A percentile compares a stretch with the other conserved stretches of the same genome.
These are phyloP conservation scores for Hylyphantes graminicola DNA, from an alignment of 1,140 invertebrate genomes.

Conservation along the genomic window DNA sequence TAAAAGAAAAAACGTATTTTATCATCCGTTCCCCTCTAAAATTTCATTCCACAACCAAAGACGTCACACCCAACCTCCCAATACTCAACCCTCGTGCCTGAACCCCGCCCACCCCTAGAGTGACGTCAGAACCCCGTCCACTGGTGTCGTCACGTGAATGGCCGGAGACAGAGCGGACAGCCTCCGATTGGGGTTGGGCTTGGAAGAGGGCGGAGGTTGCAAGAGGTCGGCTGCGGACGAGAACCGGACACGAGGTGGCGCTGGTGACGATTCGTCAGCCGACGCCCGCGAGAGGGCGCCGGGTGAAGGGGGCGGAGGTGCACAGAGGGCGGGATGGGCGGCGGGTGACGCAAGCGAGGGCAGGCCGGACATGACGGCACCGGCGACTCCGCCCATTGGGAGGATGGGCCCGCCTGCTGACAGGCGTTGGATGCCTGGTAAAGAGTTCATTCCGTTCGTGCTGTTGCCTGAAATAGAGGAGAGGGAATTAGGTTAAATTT, in stretches of 20 bases:
- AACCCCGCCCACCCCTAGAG: slow-evolving; percentile 2
- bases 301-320: slow-evolving; percentile 1
- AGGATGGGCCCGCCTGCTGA: background rate
- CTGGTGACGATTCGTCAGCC: background rate
- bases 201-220: slow-evolving; percentile 31
- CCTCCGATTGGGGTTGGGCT: slow-evolving; percentile 38
- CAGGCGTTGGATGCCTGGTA: slow-evolving; percentile 28
- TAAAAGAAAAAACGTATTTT: no score
- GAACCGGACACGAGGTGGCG: slow-evolving; percentile 34
- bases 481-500: no score
- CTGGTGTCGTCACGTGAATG: slow-evolving; percentile 49
- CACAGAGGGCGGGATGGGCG: slow-evolving; percentile 30
- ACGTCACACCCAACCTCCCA: no score
- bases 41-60: no score
- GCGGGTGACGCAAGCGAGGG: slow-evolving; percentile 31
- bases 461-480: slow-evolving; percentile 9
- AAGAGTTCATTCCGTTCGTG: slow-evolving; percentile 35
- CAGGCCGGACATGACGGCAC: slow-evolving; percentile 38
- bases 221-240: slow-evolving; percentile 36
- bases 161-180: slow-evolving; percentile 36
- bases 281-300: slow-evolving; percentile 7
- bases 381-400: slow-evolving; percentile 27
- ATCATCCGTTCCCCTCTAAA: no score
- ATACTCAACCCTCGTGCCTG: no score
- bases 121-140: slow-evolving; percentile 48